Evolutionary conservation across 2,888 invertebrate genomes (phyloP).

Genomic region (Helleia helle): DNA sequence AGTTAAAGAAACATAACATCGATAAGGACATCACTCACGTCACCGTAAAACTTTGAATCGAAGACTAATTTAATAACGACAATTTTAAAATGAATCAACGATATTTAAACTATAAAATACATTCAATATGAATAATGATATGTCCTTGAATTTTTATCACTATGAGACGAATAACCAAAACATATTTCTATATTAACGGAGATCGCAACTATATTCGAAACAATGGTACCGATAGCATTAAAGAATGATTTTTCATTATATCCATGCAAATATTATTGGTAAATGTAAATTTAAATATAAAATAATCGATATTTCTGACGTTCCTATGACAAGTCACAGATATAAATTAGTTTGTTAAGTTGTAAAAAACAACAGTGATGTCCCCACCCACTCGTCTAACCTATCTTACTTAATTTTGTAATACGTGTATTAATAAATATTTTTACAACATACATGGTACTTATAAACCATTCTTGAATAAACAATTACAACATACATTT

Average conservation of each 20-base stretch:
- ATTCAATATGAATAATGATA: slow-evolving; percentile 7
- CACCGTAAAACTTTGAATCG: not conserved
- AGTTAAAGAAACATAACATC: slow-evolving; percentile 12
- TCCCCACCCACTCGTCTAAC: not conserved
- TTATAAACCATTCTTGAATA: not conserved
- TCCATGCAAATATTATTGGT: no score
- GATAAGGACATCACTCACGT: slow-evolving; percentile 8
- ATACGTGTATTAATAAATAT: slow-evolving; percentile 10
- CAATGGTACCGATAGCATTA: no score
- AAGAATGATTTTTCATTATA: no score
- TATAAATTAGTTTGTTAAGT: no score
- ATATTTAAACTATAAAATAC: slow-evolving; percentile 4
- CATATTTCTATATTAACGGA: no score
- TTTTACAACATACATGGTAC: slow-evolving; percentile 8
- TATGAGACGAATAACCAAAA: no score
- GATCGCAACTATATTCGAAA: no score
- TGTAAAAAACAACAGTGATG: slow-evolving; percentile 8
- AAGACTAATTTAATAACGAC: not conserved
- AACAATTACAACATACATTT: not conserved
- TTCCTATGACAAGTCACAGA: no score
- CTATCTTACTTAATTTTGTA: slow-evolving; percentile 2
- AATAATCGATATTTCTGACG: no score
- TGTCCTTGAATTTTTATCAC: not conserved
- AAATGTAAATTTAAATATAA: no score
- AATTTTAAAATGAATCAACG: slow-evolving; percentile 3